Evolutionary conservation across 1,140 invertebrate genomes (phyloP), one percentile per base, ranked within the genome.

Genomic region (Eupeodes corollae): DNA sequence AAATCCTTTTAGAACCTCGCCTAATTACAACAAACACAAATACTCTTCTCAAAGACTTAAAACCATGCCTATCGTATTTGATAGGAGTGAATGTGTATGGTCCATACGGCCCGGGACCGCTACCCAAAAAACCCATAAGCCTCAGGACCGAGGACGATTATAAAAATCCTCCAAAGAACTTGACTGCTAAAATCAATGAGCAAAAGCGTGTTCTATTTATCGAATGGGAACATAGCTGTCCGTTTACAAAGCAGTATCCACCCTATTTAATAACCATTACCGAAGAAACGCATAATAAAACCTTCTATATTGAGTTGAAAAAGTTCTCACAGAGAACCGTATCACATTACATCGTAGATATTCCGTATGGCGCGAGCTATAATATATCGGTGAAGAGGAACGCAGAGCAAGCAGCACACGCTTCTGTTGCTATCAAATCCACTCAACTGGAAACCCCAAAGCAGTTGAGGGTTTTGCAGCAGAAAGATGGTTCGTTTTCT

Each of bases 11-110:
- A 80, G 78, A 73, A 53, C 70, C 73, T 14, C 70, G 70, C 50
- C 56, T 75, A 21, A 54, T 69, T 14, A 86, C 83, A 0, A 70
- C 65, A 2, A 73, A 80, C 44, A 71, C 77, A 2, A 75, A 74
- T 2, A 67, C 75, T 2, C 71, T 74, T 1, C 70, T 88, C 8
- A 70, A 74, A 13, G 68, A 79, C 50, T 60, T 91, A 49, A 73
- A 79, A 42, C 75, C 84, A 3, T 90, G 87, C 56, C 80, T 84
- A 54, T 75, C 69, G 0, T 90, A 89, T 56, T 57, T 81, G 12
- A 81, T 89, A 58, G 75, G 76, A 10, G 78, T 88, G n/a, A 83
- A 81, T 0, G 59, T 89, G 2, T 67, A 79, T 31, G 75, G 73
- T 11, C 78, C 79, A 0, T 67, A 72, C 9, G 79, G 81, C 0